Evolutionary conservation across 2,888 invertebrate genomes (phyloP), one percentile per base, ranked within the genome.

Genomic region (Pseudanteris insignis): DNA sequence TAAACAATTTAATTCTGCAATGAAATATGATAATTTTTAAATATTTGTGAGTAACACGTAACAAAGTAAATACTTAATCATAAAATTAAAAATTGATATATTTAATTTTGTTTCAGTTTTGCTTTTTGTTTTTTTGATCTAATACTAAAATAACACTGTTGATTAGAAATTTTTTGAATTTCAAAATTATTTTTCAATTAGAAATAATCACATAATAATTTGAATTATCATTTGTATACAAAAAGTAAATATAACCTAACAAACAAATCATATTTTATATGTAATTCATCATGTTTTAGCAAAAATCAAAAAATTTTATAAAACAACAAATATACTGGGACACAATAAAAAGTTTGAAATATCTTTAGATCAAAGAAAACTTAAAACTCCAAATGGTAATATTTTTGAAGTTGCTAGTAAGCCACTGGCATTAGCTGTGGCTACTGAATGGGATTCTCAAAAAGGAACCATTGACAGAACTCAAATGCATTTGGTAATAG

Each of bases 401-500:
- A 78, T 89, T 5, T 88, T 97, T 67, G 81, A 85, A 59, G 88
- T 96, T 0, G 86, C 88, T 13, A 92, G 86, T 80, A 94, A 97
- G 81, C 88, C 92, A 0, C 82, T 99, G 40, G 98, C 98, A 1
- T 83, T 96, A 58, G 96, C 94, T 10, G 88, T 99, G 34, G 95
- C 97, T 1, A 87, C 90, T 15, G 99, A 99, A 84, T 99, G 98
- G 94, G 90, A 93, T 70, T 83, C 89, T 3, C 97, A 98, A 78
- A 86, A 86, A 63, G 88, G 91, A 14, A 82, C 83, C 44, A 90
- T 98, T 64, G 81, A 89, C 57, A 88, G 86, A 69, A 88, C 89
- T 36, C 85, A 85, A 26, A 97, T 97, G 96, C 95, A 96, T 81
- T 81, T 97, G 83, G 93, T 93, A 83, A 82, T n/a, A n/a, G n/a